Evolutionary conservation across 2,888 invertebrate species (phyloP), one percentile per base, ranked within the genome.

Genomic region (Apamea epomidion): DNA sequence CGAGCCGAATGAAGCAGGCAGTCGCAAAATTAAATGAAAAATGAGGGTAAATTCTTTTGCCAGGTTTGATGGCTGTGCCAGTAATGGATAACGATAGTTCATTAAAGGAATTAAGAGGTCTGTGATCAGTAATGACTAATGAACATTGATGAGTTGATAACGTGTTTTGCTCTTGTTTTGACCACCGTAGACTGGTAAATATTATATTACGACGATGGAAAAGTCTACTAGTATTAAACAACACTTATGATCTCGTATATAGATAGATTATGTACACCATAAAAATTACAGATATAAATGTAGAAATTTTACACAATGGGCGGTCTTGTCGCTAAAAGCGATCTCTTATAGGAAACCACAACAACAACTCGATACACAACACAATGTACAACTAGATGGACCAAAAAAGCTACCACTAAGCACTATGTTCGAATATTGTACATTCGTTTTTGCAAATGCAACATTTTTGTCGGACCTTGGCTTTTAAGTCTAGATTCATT

Each of bases 401-500:
- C 8, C 29, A 70, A 51, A 69, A 48, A 70, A 69, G 18, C 18
- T 5, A 69, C 45, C 45, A 12, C 10, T 12, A 45, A 21, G 45
- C 45, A 69, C 29, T 29, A 14, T 21, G 21, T 51, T 37, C n/a
- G 10, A 37, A 48, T 58, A 51, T 16, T 14, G 5, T 29, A n/a
- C 18, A 8, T 74, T 25, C 21, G 5, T 77, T 42, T 65, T 18
- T 65, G 51, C 29, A 16, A 62, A 0, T 42, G 18, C 2, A 32
- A 25, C 25, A 14, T 48, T 62, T 4, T 37, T 68, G 2, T 12
- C 42, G 48, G 58, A 58, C 76, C 42, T 78, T 75, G 58, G 68
- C 67, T 21, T 76, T 74, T 25, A 25, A 29, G 5, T 75, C 54
- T 32, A 76, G 16, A 37, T 76, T 14, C 7, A 58, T 45, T 45